These are phyloP conservation scores for Xylocopa sonorina DNA, from an alignment of 1,140 invertebrate species.

Conservation along the genomic window DNA sequence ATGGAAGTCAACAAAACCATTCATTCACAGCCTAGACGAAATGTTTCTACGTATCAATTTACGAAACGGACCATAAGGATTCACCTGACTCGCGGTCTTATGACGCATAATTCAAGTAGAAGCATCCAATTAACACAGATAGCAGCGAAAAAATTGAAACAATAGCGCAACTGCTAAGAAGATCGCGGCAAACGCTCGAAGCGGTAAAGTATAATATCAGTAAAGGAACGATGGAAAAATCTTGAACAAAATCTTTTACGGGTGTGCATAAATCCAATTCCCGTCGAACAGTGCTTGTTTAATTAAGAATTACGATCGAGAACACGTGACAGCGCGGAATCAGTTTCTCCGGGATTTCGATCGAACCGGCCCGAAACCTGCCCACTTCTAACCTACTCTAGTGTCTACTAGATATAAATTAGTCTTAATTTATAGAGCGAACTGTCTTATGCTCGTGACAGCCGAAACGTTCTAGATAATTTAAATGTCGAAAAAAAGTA, in stretches of 20 bases:
- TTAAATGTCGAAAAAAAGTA: slow-evolving; percentile 49
- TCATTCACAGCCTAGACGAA: no score
- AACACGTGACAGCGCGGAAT: slow-evolving; percentile 54
- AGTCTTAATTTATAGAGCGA: slow-evolving; percentile 56
- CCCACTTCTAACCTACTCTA: slow-evolving; percentile 51
- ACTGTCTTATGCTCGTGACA: slow-evolving; percentile 64
- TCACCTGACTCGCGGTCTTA: no score
- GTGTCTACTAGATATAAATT: no score
- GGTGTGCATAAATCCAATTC: slow-evolving; percentile 49
- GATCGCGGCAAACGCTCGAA: no score
- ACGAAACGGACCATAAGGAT: no score
- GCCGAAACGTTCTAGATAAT: slow-evolving; percentile 60
- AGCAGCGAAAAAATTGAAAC: no score
- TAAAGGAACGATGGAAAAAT: not conserved
- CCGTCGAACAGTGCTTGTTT: slow-evolving; percentile 40
- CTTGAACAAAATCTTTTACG: slow-evolving; percentile 46
- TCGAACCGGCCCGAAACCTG: slow-evolving; percentile 14
- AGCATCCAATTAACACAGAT: no score
- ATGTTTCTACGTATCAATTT: no score
- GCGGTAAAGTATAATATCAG: slow-evolving; percentile 12
- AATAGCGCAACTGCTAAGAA: no score
- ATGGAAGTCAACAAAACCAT: no score
- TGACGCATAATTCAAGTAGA: no score
- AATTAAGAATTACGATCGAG: slow-evolving; percentile 65
- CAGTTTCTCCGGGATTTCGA: slow-evolving; percentile 36